Evolutionary conservation across 2,797 vertebrate species (phyloP), one percentile per base, ranked within the genome.

Genomic region (Loris lydekkerianus): DNA sequence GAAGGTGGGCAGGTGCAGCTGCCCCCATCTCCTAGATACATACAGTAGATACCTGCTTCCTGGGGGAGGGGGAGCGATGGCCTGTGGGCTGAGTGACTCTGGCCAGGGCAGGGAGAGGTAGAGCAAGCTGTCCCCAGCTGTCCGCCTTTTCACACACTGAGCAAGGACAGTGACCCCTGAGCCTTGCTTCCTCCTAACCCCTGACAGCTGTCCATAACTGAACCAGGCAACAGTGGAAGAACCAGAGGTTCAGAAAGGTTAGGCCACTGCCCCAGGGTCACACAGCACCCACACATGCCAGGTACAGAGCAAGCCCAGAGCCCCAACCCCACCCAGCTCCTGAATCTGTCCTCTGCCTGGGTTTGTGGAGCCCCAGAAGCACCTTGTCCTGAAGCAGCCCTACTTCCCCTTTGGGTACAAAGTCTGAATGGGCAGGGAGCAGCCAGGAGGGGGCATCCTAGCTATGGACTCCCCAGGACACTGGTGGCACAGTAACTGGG

Each of bases 41-140:
- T n/a, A 43, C 3, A 14, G 15, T 21, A 40, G 34, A 31, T 0
- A 0, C 65, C 10, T 17, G 0, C 53, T 23, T 53, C 40, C 18
- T 0, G 8, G 40, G 40, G 34, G 34, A 13, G 21, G 70, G 80
- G 70, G n/a, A 20, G 4, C 61, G 3, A 49, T 10, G 37, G 34
- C 31, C 21, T 7, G 25, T 0, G 15, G 13, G 25, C 27, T 53
- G 37, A 7, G 58, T 13, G 1, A 8, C 29, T 40, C 18, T 23
- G 72, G 29, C 5, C 10, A 67, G 34, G 34, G 27, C 9, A 0
- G 11, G 11, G 63, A 29, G 43, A 40, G 20, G 15, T 11, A 2
- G 49, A 1, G 58, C 0, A 2, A 5, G 70, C 15, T 1, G 0
- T 60, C 1, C 21, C 14, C 13, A 0, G 2, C 23, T 6, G 3